Evolutionary conservation across 1,140 invertebrate genomes (phyloP).

Genomic region (Himalopsyche phryganea): DNA sequence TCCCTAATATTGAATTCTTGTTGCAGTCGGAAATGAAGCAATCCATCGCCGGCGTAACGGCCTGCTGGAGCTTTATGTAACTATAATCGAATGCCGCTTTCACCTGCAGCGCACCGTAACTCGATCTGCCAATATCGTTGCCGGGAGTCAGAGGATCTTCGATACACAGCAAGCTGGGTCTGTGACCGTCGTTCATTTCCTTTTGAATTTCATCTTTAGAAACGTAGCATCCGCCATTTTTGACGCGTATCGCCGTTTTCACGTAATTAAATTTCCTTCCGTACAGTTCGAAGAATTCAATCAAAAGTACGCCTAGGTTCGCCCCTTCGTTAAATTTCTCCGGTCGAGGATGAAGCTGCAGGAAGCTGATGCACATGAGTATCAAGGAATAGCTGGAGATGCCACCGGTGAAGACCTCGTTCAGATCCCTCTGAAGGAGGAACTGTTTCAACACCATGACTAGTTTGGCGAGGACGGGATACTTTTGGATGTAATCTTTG

Average conservation of each 20-base stretch:
- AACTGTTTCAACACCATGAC: slow-evolving; percentile 98
- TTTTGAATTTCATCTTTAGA: slow-evolving; percentile 89
- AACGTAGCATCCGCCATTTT: slow-evolving; percentile 91
- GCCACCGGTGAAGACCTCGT: slow-evolving; percentile 98
- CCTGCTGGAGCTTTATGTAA: slow-evolving; percentile 79
- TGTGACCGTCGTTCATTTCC: slow-evolving; percentile 89
- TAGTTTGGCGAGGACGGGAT: slow-evolving; percentile 85
- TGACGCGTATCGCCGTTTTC: slow-evolving; percentile 89
- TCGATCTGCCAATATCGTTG: slow-evolving; percentile 96
- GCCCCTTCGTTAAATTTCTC: slow-evolving; percentile 56
- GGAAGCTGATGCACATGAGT: slow-evolving; percentile 96
- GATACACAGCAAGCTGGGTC: slow-evolving; percentile 91
- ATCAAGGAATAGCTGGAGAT: slow-evolving; percentile 98
- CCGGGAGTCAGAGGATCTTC: slow-evolving; percentile 95
- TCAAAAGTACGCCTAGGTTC: slow-evolving; percentile 91
- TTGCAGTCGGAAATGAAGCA: slow-evolving; percentile 54
- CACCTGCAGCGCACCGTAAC: slow-evolving; percentile 86
- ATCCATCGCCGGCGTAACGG: slow-evolving; percentile 64
- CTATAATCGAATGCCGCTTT: slow-evolving; percentile 92
- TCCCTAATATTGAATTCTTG: slow-evolving; percentile 67
- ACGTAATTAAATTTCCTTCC: slow-evolving; percentile 96
- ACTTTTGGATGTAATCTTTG: slow-evolving; percentile 75
- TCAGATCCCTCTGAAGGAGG: slow-evolving; percentile 92
- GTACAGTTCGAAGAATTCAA: slow-evolving; percentile 98
- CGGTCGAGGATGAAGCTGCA: slow-evolving; percentile 68